phyloP scores from a whole-genome alignment of 2,888 invertebrate genomes.

The Rosalia funebris region DNA sequence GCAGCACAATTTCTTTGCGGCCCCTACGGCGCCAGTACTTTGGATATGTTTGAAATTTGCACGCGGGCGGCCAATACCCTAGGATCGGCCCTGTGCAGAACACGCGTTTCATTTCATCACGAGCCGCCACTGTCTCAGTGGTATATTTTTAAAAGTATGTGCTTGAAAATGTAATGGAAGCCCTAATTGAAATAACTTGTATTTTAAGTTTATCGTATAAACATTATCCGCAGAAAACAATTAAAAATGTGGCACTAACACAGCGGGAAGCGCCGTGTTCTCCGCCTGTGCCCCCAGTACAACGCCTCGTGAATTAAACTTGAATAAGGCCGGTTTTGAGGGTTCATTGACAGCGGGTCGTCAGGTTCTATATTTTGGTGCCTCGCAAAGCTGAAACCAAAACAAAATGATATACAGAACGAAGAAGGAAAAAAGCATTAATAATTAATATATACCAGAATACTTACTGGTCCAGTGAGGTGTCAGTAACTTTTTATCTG shows the following conservation, averaged over 20 bases:
- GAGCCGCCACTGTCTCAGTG: too few species aligned
- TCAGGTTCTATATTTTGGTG: constrained; percentile 11
- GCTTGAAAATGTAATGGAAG: too few species aligned
- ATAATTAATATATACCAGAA: not conserved
- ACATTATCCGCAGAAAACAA: not conserved
- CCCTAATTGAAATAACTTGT: not conserved
- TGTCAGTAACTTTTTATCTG: too few species aligned
- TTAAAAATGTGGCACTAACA: too few species aligned
- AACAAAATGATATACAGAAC: not conserved
- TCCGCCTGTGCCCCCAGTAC: constrained; percentile 9
- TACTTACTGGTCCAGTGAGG: not conserved
- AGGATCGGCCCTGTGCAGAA: too few species aligned
- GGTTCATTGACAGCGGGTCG: constrained; percentile 24
- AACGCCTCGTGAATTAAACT: constrained; percentile 19
- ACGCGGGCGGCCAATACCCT: too few species aligned
- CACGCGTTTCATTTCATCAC: too few species aligned
- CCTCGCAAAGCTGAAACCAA: not conserved
- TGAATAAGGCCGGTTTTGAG: constrained; percentile 21
- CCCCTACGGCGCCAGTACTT: too few species aligned
- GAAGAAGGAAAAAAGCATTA: not conserved
- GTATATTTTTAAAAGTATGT: too few species aligned
- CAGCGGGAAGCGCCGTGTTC: too few species aligned
- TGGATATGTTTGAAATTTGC: too few species aligned
- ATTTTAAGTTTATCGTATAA: not conserved
- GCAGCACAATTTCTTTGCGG: too few species aligned